Base-by-base conservation (phyloP, 2,113 vertebrate genomes). In the Tetrao urogallus region DNA sequence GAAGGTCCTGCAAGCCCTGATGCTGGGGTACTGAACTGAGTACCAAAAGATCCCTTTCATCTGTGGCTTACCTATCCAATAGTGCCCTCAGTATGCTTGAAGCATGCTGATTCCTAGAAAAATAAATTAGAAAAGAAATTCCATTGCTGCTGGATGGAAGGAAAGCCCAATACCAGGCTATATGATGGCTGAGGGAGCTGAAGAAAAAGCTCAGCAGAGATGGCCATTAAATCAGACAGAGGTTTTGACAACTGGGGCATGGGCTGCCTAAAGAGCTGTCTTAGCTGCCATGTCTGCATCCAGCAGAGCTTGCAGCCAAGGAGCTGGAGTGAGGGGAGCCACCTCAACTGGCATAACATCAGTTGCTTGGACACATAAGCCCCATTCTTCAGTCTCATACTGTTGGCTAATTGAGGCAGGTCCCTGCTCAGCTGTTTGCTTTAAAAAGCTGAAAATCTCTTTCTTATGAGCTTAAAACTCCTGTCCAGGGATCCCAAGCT, bases 371-470 rank as follows among this genome's bases (percentile, higher is more conserved):
- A 92, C 90, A 84, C 80, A 96, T 94, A 96, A 96, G 95, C 86
- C 58, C 45, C 74, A 93, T 95, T 96, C 91, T 93, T 93, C 74
- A 92, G 77, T 67, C 86, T 76, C 66, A 54, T 74, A 92, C 94
- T 92, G 60, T 15, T 95, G 95, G 74, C 89, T 96, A 94, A 90
- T 93, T 95, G 69, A 96, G 86, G 71, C 92, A 94, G 94, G 71
- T 92, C 63, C 36, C 91, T 78, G 61, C 84, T 96, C 95, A 95
- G 86, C 96, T 95, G 95, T 84, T 94, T 92, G 91, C 86, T 92
- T 96, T 92, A 94, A 96, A 96, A 96, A 95, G 92, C 86, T 86
- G 94, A 90, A 96, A 96, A 96, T 95, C 96, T 92, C 90, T 93
- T 95, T 95, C 95, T 96, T 96, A 94, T 57, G 69, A 95, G 95